Base-by-base conservation (phyloP, 2,888 invertebrate species). In the Coelinius sp. region DNA sequence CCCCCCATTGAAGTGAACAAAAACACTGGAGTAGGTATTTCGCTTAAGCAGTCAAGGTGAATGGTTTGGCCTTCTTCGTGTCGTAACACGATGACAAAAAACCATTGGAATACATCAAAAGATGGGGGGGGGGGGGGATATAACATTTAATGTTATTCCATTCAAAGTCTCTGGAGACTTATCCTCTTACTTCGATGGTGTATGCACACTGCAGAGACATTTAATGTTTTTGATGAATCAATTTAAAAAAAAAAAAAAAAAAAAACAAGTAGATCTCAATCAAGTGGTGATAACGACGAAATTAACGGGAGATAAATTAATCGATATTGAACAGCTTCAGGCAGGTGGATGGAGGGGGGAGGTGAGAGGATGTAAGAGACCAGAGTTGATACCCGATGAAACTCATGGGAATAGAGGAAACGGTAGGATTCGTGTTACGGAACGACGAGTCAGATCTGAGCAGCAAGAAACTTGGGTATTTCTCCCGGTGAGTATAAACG, bases 341-440 rank as follows among this genome's bases (percentile, higher is more conserved):
- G n/a, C n/a, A n/a, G n/a, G n/a, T n/a, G n/a, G n/a, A 68, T 49
- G 56, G 59, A 70, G 62, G 59, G 68, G 67, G 72, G 72, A 71
- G 66, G 66, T 74, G 38, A 44, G 27, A 25, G 27, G 20, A 44
- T 12, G 22, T n/a, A 14, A 25, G 25, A 27, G 44, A n/a, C 27
- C 52, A 38, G 38, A 38, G 41, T n/a, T 24, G 56, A 46, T 49
- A 49, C 5, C 46, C 14, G 56, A 38, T 31, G 25, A 64, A 63
- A 73, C 72, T 74, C 63, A 44, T 70, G 75, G 71, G 76, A 75
- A 77, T 72, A 63, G 68, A 59, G 41, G 59, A 73, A 69, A 70
- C 70, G 35, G 62, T 68, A 75, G 70, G 69, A 64, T 71, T 71
- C 70, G 68, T 65, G 53, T 73, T 63, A 72, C 73, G 69, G 73